Base-by-base conservation (phyloP, 2,888 invertebrate genomes). In the Boloria euphrosyne region DNA sequence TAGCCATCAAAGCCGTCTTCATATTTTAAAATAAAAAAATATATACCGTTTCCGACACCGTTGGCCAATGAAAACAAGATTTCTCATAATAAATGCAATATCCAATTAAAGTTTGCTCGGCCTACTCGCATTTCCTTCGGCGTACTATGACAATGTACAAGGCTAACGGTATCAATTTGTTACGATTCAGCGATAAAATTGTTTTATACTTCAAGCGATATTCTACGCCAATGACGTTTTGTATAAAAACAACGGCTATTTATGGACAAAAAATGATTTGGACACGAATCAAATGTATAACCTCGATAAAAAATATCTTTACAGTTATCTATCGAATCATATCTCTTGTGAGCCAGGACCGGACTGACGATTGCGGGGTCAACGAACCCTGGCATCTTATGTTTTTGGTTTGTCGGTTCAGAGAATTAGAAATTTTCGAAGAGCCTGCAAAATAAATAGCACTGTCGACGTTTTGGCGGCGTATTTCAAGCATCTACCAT, bases 321-420 rank as follows among this genome's bases (percentile, higher is more conserved):
- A 91, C 90, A 90, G 91, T 89, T 91, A 91, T 86, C 86, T 89
- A 90, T 89, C 87, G 83, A 88, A 90, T 86, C 85, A 86, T 87
- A 89, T 86, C 81, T 83, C 80, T 81, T 82, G 82, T 84, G 82
- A 75, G 81, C 83, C 83, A 85, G 84, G 86, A 83, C 82, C 80
- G 82, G 80, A 77, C 75, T 68, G 71, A 63, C 61, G 67, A 67
- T 65, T 59, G 73, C 49, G 76, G 68, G 89, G 82, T 89, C 82
- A 75, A 79, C 69, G 86, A 49, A 75, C 82, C 83, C 76, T 78
- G 72, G 74, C 82, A 82, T 80, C 82, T 82, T 78, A 74, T 78
- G 80, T 78, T 84, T 85, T 87, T 77, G 77, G 80, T 79, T 80
- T 80, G 79, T 76, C 78, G 76, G 76, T 79, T 78, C 80, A 76